Evolutionary conservation across 2,888 invertebrate species (phyloP), one percentile per base, ranked within the genome.

Genomic region (Andrena fulva): DNA sequence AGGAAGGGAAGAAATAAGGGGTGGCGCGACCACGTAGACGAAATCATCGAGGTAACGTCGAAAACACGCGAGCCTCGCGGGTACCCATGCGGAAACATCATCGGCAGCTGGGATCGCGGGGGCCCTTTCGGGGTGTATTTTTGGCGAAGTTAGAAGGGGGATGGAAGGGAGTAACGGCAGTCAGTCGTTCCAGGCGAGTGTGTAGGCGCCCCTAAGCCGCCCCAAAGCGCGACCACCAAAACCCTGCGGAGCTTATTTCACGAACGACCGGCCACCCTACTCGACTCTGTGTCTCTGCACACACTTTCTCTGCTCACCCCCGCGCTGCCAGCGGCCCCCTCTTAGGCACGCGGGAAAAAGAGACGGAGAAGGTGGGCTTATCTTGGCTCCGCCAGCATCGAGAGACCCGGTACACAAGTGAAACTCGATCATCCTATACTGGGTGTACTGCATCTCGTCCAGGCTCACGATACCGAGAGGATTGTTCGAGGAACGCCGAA

Each of bases 11-110:
- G 60, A 70, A 72, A 62, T 20, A 76, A 52, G 56, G 67, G 64
- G 74, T 60, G 67, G 80, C 74, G 80, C 72, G 80, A 59, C 64
- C 63, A 62, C 75, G 76, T 42, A 67, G 69, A 81, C 87, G 88
- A 90, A 92, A 90, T 92, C 91, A 92, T 92, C 88, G 90, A 90
- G 86, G 86, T 84, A 88, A 91, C 91, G 93, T 93, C 93, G 93
- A 93, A 93, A 93, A 92, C 93, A 93, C 93, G 92, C 93, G 92
- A 93, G 91, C 93, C 93, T 93, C 91, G 91, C 91, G 92, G 91
- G 90, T 91, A 93, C 89, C 92, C 93, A 92, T 91, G 93, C 89
- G 93, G 93, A 93, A 93, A 93, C 93, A 93, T 93, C 93, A 93
- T 93, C 92, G 92, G 89, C 87, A 87, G 87, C 88, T 86, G 86